These are phyloP conservation scores for Aplochiton taeniatus DNA, from an alignment of 2,797 vertebrate species.

Conservation along the genomic window DNA sequence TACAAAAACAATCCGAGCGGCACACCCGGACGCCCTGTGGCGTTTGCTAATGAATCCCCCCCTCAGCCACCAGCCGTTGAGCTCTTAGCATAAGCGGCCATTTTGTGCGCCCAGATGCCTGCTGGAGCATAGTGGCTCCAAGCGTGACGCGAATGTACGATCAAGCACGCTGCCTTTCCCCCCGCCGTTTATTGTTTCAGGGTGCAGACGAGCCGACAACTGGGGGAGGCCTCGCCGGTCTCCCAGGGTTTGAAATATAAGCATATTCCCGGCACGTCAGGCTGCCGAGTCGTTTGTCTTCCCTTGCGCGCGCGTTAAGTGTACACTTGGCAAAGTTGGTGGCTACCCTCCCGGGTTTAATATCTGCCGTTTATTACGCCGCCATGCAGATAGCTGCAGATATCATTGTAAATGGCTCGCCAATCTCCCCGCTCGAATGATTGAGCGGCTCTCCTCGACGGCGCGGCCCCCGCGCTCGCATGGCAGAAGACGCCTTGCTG, in stretches of 20 bases:
- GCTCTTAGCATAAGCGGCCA: constrained; percentile 55
- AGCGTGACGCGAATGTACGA: constrained; percentile 73
- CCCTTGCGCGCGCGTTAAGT: constrained; percentile 29
- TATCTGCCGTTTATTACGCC: constrained; percentile 38
- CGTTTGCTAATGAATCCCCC: constrained; percentile 61
- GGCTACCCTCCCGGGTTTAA: constrained; percentile 36
- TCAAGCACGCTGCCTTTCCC: constrained; percentile 56
- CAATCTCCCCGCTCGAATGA: constrained; percentile 32
- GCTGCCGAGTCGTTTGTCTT: constrained; percentile 22
- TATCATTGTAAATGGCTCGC: constrained; percentile 45
- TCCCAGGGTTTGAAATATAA: not conserved
- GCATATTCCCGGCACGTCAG: constrained; percentile 9
- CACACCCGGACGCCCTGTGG: constrained; percentile 44
- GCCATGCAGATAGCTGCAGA: constrained; percentile 14
- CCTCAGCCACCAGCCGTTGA: constrained; percentile 43
- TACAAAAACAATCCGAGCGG: constrained; percentile 45
- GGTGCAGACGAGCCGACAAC: constrained; percentile 57
- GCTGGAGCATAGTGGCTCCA: constrained; percentile 64
- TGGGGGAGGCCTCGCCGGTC: constrained; percentile 12
- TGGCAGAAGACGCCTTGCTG: constrained; percentile 49
- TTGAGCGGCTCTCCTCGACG: constrained; percentile 46
- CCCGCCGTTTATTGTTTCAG: constrained; percentile 59
- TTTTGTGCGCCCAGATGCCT: constrained; percentile 69
- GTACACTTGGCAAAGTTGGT: constrained; percentile 25
- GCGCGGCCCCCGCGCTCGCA: constrained; percentile 25